A percentile compares a stretch with the other conserved stretches of the same genome.
Evolutionary conservation across 2,113 vertebrate species (phyloP).

Genomic region (Leptodactylus fuscus): DNA sequence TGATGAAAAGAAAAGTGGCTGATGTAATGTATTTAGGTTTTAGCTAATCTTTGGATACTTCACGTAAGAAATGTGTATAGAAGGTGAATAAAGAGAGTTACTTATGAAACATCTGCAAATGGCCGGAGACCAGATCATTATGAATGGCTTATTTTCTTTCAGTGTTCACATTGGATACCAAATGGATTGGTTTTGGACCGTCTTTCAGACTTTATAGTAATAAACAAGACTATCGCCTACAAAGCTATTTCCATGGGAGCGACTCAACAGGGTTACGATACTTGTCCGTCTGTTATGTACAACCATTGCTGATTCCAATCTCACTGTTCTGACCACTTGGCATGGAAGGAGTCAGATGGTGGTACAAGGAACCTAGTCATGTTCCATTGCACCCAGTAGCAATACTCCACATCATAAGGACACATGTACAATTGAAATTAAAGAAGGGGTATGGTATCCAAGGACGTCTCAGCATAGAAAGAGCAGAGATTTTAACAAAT

Average conservation of each 20-base stretch:
- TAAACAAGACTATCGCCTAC: neutral
- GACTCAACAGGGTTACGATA: neutral
- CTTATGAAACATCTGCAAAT: neutral
- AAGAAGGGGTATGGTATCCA: too few species aligned
- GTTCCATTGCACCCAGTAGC: too few species aligned
- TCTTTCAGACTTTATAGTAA: neutral
- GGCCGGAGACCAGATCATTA: neutral
- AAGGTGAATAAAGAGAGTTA: neutral
- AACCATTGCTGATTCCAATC: neutral
- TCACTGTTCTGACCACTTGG: neutral
- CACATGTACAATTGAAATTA: too few species aligned
- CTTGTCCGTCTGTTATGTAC: neutral
- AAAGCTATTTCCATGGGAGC: neutral
- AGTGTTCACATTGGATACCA: neutral
- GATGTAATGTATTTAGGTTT: conserved; percentile 18
- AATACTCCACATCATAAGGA: too few species aligned
- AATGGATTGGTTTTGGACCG: neutral
- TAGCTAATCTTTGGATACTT: neutral
- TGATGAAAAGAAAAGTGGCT: conserved; percentile 20
- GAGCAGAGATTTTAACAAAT: too few species aligned
- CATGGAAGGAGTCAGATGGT: too few species aligned
- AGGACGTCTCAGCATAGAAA: too few species aligned
- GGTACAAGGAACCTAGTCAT: too few species aligned
- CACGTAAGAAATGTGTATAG: neutral
- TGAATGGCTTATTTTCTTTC: neutral